These are phyloP conservation scores for Arenaria interpres DNA, from an alignment of 2,113 vertebrate genomes.

Conservation along the genomic window DNA sequence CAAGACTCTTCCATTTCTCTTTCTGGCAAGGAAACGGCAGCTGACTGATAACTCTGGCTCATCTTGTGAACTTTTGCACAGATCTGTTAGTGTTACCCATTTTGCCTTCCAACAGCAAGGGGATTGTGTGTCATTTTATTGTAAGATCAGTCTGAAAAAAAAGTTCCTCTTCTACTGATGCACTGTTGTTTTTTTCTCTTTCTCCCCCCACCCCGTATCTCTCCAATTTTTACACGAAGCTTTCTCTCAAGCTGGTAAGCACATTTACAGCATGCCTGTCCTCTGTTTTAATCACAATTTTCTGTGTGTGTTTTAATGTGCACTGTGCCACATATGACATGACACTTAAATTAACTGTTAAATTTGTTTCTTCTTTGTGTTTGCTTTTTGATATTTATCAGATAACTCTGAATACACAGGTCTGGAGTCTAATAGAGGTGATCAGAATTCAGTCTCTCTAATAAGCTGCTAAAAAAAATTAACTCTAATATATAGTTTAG, in stretches of 20 bases:
- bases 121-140: slow-evolving; percentile 25
- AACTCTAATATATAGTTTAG: slow-evolving; percentile 60
- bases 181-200: slow-evolving; percentile 70
- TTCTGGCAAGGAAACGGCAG: background rate
- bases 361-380: slow-evolving; percentile 48
- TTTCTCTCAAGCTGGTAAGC: slow-evolving; percentile 99
- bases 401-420: slow-evolving; percentile 86
- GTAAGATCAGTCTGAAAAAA: background rate
- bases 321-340: background rate
- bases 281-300: slow-evolving; percentile 52
- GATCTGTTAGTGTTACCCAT: slow-evolving; percentile 63
- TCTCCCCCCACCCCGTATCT: slow-evolving; percentile 55
- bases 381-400: slow-evolving; percentile 71
- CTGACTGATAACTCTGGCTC: background rate
- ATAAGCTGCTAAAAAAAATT: slow-evolving; percentile 73
- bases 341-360: slow-evolving; percentile 62
- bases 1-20: background rate
- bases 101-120: slow-evolving; percentile 38
- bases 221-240: slow-evolving; percentile 87
- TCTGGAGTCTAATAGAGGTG: slow-evolving; percentile 86
- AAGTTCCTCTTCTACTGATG: slow-evolving; percentile 73
- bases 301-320: slow-evolving; percentile 33
- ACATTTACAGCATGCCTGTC: slow-evolving; percentile 83
- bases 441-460: slow-evolving; percentile 75
- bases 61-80: slow-evolving; percentile 80